These are phyloP conservation scores for Synergus gifuensis DNA, from an alignment of 2,888 invertebrate species.

Conservation along the genomic window DNA sequence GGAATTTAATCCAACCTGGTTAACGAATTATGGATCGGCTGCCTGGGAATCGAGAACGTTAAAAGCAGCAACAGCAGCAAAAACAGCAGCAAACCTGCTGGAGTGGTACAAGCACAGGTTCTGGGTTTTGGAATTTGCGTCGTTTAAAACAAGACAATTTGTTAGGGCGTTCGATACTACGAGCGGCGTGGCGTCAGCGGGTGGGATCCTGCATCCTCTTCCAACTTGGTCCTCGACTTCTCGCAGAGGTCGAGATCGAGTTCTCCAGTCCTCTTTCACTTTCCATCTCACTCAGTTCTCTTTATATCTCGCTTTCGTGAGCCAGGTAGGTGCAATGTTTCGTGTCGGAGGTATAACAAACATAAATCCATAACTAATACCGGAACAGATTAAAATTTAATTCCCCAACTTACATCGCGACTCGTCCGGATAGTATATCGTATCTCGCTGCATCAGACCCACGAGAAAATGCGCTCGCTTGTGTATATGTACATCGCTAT, in stretches of 20 bases:
- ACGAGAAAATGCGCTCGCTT: constrained; percentile 46
- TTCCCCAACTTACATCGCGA: constrained; percentile 65
- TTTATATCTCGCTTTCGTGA: constrained; percentile 8
- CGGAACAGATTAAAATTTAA: constrained; percentile 72
- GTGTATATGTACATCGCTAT: background rate
- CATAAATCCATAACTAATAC: constrained; percentile 72
- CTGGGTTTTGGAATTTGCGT: constrained; percentile 55
- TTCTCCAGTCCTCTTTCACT: constrained; percentile 29
- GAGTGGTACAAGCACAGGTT: background rate
- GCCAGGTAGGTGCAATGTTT: constrained; percentile 47
- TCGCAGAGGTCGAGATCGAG: constrained; percentile 34
- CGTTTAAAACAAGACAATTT: constrained; percentile 68
- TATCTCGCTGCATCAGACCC: background rate
- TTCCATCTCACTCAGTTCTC: constrained; percentile 27
- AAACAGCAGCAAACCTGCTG: background rate
- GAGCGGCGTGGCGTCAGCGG: constrained; percentile 63
- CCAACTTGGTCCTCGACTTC: constrained; percentile 43
- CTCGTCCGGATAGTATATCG: constrained; percentile 24
- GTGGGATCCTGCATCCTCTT: constrained; percentile 54
- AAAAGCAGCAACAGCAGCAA: background rate
- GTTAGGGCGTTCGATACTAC: constrained; percentile 63
- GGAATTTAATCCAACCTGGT: background rate
- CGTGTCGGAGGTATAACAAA: constrained; percentile 56
- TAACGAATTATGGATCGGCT: background rate
- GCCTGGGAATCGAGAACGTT: background rate